Evolutionary conservation across 2,797 vertebrate species (phyloP), one percentile per base, ranked within the genome.

Genomic region (Natrix natrix): DNA sequence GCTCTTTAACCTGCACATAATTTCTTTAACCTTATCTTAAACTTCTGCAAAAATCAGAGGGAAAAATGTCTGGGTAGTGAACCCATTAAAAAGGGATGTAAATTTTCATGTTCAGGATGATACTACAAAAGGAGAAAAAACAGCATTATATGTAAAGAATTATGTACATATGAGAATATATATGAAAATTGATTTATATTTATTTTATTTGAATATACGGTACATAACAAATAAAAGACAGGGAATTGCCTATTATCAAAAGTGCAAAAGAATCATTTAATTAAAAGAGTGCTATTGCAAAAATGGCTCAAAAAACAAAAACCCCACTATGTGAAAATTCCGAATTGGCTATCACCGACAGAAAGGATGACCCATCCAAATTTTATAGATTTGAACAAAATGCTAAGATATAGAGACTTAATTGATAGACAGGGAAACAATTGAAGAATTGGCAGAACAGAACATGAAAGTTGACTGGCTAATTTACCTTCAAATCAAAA

Each of bases 1-100:
- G n/a, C 56, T 89, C 96, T n/a, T 0, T n/a, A 92, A 93, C 88
- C 6, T 89, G 17, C 2, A n/a, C 78, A 90, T 55, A 56, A 92
- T 93, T 93, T 94, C 24, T 8, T 43, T 91, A 92, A 94, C 92
- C 55, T 4, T 28, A 91, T 4, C 1, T 55, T 60, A 92, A 3
- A 6, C 59, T 94, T 93, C 4, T 0, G 90, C 66, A 89, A 87
- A 94, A 78, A 90, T 3, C 1, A 32, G 24, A 69, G 5, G 92
- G 89, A 69, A 86, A 89, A 93, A 94, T 1, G 88, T 5, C 63
- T 83, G 91, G 54, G 54, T n/a, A 91, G 11, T 66, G 43, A 94
- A 24, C 56, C 66, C 55, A 96, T 48, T 91, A 93, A 94, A 83
- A 17, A 88, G 22, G 14, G 60, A 61, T 78, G 5, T 88, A 2